These are phyloP conservation scores for Cydia amplana DNA, from an alignment of 1,140 invertebrate species.

Conservation along the genomic window DNA sequence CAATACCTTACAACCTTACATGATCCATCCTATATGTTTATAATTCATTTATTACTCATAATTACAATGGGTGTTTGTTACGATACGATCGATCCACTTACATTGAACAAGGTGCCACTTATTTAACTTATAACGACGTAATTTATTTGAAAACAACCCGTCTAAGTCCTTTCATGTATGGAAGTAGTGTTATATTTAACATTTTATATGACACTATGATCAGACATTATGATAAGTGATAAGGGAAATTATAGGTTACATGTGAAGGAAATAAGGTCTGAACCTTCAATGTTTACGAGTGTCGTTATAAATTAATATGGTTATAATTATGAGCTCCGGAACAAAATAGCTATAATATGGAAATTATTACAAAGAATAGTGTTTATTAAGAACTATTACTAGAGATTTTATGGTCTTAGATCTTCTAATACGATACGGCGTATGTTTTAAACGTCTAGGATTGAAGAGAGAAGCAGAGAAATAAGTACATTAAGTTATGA, in stretches of 20 bases:
- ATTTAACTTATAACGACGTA: background rate
- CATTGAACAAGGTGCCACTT: conserved; percentile 2
- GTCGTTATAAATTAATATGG: background rate
- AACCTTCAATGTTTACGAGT: background rate
- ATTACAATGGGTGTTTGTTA: background rate
- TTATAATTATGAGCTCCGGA: background rate
- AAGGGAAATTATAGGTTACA: background rate
- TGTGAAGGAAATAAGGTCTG: background rate
- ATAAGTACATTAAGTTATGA: too few species aligned
- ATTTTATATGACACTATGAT: background rate
- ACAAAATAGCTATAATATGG: background rate
- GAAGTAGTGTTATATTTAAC: background rate
- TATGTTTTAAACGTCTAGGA: too few species aligned
- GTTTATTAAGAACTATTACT: too few species aligned
- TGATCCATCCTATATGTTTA: too few species aligned
- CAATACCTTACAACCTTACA: too few species aligned
- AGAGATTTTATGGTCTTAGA: too few species aligned
- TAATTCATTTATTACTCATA: background rate
- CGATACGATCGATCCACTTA: background rate
- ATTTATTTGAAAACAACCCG: background rate
- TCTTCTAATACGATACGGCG: too few species aligned
- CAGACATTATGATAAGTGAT: background rate
- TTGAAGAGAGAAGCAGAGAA: too few species aligned
- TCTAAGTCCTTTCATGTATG: background rate
- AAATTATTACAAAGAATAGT: too few species aligned